phyloP scores from a whole-genome alignment of 2,113 vertebrate species.

The Lepisosteus oculatus region DNA sequence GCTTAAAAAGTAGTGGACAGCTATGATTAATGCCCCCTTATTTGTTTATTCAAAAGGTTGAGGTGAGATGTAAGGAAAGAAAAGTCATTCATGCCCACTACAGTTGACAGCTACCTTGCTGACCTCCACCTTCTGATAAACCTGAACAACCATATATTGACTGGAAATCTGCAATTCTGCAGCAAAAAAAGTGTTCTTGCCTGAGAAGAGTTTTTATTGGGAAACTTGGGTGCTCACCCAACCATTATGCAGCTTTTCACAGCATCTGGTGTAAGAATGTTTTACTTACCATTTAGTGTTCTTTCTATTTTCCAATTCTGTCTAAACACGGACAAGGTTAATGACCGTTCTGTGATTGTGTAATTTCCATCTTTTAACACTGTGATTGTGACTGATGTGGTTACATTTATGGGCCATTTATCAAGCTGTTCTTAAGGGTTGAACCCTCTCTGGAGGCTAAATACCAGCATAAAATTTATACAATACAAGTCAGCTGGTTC shows the following conservation, averaged over 20 bases:
- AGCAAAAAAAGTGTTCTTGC: background rate
- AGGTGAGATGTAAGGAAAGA: background rate
- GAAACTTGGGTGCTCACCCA: background rate
- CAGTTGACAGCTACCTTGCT: background rate
- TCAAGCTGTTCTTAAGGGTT: background rate
- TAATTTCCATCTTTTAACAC: background rate
- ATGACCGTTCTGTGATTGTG: background rate
- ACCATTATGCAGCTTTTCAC: background rate
- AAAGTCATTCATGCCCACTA: background rate
- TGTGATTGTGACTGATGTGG: background rate
- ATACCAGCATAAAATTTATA: too few species aligned
- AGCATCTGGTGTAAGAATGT: background rate
- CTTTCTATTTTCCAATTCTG: background rate
- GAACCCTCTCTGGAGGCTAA: too few species aligned
- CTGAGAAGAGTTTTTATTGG: background rate
- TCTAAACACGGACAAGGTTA: constrained; percentile 1
- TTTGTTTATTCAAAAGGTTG: constrained; percentile 10
- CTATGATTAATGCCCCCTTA: constrained; percentile 1
- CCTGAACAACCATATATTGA: background rate
- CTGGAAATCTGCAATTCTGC: background rate
- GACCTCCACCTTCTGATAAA: background rate
- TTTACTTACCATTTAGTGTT: background rate
- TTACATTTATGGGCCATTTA: background rate
- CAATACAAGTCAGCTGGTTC: too few species aligned
- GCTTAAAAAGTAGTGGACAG: constrained; percentile 1